Base-by-base conservation (phyloP, 2,113 vertebrate genomes). In the Riparia riparia region DNA sequence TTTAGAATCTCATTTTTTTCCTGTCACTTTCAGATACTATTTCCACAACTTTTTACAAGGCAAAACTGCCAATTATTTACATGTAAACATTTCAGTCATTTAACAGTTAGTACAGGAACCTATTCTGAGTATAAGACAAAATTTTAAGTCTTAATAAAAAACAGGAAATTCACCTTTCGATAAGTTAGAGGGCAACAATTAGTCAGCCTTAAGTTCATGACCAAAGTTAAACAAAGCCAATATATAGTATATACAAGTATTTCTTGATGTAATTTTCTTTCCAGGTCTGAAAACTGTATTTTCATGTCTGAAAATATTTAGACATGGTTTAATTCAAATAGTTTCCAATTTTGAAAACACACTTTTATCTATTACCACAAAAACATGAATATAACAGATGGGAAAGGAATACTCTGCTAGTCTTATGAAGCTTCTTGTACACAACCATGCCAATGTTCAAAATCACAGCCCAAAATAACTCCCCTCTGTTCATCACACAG, bases 231-330 rank as follows among this genome's bases (percentile, higher is more conserved):
- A 57, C n/a, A 57, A 58, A 80, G 50, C 1, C 16, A 34, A 8
- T 39, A 47, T 37, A 49, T 47, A 34, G 2, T 14, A 71, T 8
- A 17, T 24, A 20, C 3, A 82, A 85, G 41, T 72, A 88, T 20
- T 82, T 92, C 26, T 16, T 61, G n/a, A 86, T 50, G 9, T 3
- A 88, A 42, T 88, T 82, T 90, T 77, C 21, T 42, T 79, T 90
- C 37, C 42, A 79, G 45, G 58, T 70, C 85, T 95, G 63, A 82
- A 88, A 90, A 86, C 65, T 37, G 11, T 18, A 54, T 85, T 93
- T 89, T 63, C 77, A 77, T 54, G 81, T 45, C 74, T 89, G 45
- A 63, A 96, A 95, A 95, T 93, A 86, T 95, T 97, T 92, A 95
- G 79, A 92, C 68, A 58, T 21, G 65, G 42, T 53, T 92, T 77